Evolutionary conservation across 2,888 invertebrate genomes (phyloP).

Genomic region (Tolmerus cingulatus): DNA sequence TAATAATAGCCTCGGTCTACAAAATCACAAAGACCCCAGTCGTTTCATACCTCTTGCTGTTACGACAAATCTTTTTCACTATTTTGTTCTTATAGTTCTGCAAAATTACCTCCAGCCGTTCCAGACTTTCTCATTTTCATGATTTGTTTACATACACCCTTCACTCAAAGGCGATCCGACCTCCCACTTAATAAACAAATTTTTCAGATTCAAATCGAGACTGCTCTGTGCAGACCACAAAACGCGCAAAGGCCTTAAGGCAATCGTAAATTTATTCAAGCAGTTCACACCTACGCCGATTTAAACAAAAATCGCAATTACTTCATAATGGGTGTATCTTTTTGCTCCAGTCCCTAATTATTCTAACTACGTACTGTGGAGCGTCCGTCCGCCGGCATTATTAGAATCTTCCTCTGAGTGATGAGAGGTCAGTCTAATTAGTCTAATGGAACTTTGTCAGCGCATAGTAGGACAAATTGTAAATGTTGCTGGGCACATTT

Average conservation of each 20-base stretch:
- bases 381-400: background rate
- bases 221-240: background rate
- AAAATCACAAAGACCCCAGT: background rate
- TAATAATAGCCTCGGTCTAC: background rate
- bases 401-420: background rate
- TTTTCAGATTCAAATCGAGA: background rate
- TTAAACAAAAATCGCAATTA: constrained; percentile 4
- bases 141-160: background rate
- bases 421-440: constrained; percentile 18
- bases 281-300: constrained; percentile 18
- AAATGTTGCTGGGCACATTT: background rate
- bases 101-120: background rate
- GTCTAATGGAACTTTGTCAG: background rate
- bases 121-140: background rate
- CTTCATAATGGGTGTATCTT: constrained; percentile 7
- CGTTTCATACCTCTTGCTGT: background rate
- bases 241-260: background rate
- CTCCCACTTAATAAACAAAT: background rate
- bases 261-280: constrained; percentile 32
- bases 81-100: background rate
- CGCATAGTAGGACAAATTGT: background rate
- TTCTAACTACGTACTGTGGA: background rate
- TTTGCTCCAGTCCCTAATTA: background rate
- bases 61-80: background rate
- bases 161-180: background rate